phyloP scores from a whole-genome alignment of 1,140 invertebrate genomes.

The Ctenoplectra terminalis region DNA sequence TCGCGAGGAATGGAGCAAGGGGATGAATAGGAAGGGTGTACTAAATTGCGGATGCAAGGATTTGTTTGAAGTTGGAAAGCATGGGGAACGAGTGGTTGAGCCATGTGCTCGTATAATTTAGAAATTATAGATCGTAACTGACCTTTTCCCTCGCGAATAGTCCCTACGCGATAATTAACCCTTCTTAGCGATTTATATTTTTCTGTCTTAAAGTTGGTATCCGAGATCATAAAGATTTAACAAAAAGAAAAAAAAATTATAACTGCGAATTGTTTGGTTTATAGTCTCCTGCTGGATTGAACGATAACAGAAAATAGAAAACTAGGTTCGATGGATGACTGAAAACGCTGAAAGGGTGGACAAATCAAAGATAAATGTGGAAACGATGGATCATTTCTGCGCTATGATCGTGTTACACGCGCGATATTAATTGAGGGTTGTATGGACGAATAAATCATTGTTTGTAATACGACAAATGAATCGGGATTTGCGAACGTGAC shows the following conservation, averaged over 20 bases:
- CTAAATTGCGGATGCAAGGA: slow-evolving; percentile 3
- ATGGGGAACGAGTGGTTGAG: too few species aligned
- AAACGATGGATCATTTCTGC: not conserved
- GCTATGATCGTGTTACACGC: not conserved
- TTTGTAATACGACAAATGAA: slow-evolving; percentile 14
- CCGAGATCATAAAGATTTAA: too few species aligned
- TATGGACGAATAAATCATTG: slow-evolving; percentile 26
- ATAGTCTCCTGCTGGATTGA: too few species aligned
- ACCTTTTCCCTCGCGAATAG: too few species aligned
- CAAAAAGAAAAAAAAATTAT: too few species aligned
- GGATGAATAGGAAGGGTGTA: not conserved
- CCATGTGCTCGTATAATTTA: too few species aligned
- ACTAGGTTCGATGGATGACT: not conserved
- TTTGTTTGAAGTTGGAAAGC: not conserved
- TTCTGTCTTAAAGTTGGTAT: too few species aligned
- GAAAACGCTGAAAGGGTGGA: not conserved
- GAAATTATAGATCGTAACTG: too few species aligned
- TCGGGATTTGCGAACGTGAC: slow-evolving; percentile 16
- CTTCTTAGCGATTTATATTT: too few species aligned
- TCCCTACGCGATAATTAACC: too few species aligned
- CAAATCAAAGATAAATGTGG: not conserved
- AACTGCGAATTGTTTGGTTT: too few species aligned
- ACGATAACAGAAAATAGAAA: not conserved
- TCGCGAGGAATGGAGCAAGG: not conserved
- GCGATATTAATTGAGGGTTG: slow-evolving; percentile 5